phyloP scores from a whole-genome alignment of 2,797 vertebrate species.

The Champsocephalus gunnari region DNA sequence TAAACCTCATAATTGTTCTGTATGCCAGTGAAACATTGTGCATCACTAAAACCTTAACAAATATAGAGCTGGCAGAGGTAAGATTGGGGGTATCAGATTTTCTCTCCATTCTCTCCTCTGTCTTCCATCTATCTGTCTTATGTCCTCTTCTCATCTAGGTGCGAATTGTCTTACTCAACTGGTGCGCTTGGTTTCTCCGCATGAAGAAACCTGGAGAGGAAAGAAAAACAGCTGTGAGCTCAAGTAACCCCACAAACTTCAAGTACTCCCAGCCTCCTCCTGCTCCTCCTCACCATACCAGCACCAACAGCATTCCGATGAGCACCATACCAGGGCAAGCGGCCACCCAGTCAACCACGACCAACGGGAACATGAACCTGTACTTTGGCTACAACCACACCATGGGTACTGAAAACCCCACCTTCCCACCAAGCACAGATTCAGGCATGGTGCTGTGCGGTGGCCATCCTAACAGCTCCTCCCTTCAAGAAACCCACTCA shows the following conservation, averaged over 20 bases:
- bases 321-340: constrained; percentile 82
- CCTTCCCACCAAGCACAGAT: constrained; percentile 84
- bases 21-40: neutral
- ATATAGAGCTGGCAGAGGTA: neutral
- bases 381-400: constrained; percentile 85
- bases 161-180: constrained; percentile 89
- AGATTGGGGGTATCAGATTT: too few relatives aligned
- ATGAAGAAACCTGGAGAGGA: constrained; percentile 93
- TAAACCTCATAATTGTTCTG: neutral
- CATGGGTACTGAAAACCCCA: constrained; percentile 81
- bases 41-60: neutral
- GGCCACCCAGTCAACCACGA: constrained; percentile 79
- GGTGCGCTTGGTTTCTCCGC: constrained; percentile 94
- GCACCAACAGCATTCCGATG: constrained; percentile 87
- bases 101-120: neutral
- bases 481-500: constrained; percentile 69
- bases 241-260: constrained; percentile 50
- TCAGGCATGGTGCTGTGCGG: constrained; percentile 76
- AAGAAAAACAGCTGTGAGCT: constrained; percentile 50
- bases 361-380: constrained; percentile 87
- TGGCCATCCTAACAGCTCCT: constrained; percentile 58
- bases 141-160: constrained; percentile 78
- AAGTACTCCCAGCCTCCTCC: constrained; percentile 78
- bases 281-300: constrained; percentile 78
- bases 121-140: neutral